phyloP scores from a whole-genome alignment of 2,113 vertebrate species.

The Amia ocellicauda region DNA sequence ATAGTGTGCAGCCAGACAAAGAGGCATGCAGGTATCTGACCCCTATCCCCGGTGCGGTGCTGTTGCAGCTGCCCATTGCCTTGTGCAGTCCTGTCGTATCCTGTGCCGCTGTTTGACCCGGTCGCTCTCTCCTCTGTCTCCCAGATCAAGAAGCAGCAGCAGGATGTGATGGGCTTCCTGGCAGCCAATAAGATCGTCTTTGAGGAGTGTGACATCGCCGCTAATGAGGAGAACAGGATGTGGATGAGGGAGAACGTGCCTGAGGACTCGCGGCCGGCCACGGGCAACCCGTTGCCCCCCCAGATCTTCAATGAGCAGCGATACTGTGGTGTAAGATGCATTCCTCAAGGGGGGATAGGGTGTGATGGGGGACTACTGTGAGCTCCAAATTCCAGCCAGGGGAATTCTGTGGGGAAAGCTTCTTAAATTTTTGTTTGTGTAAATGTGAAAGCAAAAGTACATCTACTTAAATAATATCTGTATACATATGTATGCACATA shows the following conservation, averaged over 20 bases:
- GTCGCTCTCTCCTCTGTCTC: slow-evolving; percentile 23
- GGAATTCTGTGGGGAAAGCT: no score
- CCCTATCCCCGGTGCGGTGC: no score
- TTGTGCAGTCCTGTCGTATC: no score
- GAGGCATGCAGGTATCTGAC: no score
- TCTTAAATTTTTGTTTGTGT: no score
- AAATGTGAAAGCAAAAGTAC: no score
- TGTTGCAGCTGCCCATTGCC: no score
- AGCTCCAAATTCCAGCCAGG: background rate
- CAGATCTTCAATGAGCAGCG: slow-evolving; percentile 89
- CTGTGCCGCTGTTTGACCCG: no score
- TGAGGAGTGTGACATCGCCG: slow-evolving; percentile 92
- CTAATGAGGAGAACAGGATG: slow-evolving; percentile 86
- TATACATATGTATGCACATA: no score
- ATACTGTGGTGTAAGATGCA: slow-evolving; percentile 85
- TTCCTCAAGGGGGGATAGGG: background rate
- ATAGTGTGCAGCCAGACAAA: no score
- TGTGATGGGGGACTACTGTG: background rate
- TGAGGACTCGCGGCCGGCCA: slow-evolving; percentile 74
- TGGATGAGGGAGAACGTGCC: slow-evolving; percentile 97
- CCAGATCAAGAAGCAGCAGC: slow-evolving; percentile 97
- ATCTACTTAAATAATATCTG: no score
- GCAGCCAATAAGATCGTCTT: slow-evolving; percentile 90
- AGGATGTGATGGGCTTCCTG: slow-evolving; percentile 88
- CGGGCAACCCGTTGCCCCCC: slow-evolving; percentile 86